Evolutionary conservation across 2,888 invertebrate species (phyloP).

Genomic region (Oxycera nigricornis): DNA sequence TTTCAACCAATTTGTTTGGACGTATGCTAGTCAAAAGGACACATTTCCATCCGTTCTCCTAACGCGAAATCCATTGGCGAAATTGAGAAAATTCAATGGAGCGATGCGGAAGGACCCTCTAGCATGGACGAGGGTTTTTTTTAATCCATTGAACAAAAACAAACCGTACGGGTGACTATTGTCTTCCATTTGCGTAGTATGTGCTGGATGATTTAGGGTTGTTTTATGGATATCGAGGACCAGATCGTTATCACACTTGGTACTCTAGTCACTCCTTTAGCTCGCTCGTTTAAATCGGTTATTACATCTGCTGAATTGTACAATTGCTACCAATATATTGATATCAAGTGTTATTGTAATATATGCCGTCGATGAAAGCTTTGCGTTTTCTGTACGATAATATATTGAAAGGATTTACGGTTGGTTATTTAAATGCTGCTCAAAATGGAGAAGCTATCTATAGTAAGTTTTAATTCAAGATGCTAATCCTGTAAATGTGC

Average conservation of each 20-base stretch:
- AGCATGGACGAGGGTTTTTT: conserved; percentile 31
- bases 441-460: too few species aligned
- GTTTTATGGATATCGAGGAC: neutral
- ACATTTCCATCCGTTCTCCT: neutral
- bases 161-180: conserved; percentile 46
- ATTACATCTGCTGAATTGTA: conserved; percentile 11
- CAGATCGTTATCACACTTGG: neutral
- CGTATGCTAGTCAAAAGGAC: neutral
- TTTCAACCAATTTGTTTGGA: too few species aligned
- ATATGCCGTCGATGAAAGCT: too few species aligned
- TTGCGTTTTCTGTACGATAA: too few species aligned
- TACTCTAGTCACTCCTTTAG: neutral
- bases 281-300: neutral
- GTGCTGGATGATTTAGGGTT: conserved; percentile 26
- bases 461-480: too few species aligned
- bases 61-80: neutral
- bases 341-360: conserved; percentile 9
- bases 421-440: too few species aligned
- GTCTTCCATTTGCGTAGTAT: conserved; percentile 35
- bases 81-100: conserved; percentile 9
- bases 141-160: conserved; percentile 45
- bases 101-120: conserved; percentile 40
- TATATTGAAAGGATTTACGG: too few species aligned
- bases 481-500: too few species aligned
- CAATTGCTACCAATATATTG: conserved; percentile 17